Conservation (phyloP, 2,888 invertebrate genomes). For the Aspidapion aeneum region DNA sequence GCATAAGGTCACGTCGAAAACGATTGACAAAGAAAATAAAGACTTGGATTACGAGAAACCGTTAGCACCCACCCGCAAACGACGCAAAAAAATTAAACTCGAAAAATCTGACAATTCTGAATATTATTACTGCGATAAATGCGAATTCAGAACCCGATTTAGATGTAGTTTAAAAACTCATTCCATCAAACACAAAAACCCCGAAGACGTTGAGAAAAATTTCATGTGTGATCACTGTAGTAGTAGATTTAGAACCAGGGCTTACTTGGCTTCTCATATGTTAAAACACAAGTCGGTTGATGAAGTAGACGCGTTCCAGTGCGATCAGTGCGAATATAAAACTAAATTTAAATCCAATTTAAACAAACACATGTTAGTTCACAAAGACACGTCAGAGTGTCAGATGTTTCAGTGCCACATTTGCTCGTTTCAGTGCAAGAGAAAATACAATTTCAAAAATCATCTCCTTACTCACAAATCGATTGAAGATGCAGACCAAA, state of each 20-base stretch:
- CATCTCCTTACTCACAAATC: neutral
- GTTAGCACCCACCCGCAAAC: neutral
- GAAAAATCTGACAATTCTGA: neutral
- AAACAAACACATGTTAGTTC: neutral
- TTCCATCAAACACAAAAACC: neutral
- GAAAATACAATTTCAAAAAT: neutral
- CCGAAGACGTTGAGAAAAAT: neutral
- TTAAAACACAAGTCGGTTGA: neutral
- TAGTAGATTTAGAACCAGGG: neutral
- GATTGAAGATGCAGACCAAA: neutral
- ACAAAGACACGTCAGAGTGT: neutral
- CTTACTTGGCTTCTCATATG: neutral
- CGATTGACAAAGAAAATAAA: neutral
- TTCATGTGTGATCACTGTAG: neutral
- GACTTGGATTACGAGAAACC: neutral
- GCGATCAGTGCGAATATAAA: neutral
- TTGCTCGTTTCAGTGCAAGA: neutral
- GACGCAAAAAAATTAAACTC: neutral
- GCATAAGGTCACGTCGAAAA: neutral
- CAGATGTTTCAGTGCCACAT: neutral
- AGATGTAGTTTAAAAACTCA: neutral
- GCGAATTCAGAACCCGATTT: neutral
- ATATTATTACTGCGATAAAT: neutral
- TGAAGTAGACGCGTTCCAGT: neutral
- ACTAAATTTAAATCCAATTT: neutral